A percentile compares a stretch with the other conserved stretches of the same genome.
These are phyloP conservation scores for Mus spretus DNA, from an alignment of 2,797 vertebrate species.

Conservation along the genomic window DNA sequence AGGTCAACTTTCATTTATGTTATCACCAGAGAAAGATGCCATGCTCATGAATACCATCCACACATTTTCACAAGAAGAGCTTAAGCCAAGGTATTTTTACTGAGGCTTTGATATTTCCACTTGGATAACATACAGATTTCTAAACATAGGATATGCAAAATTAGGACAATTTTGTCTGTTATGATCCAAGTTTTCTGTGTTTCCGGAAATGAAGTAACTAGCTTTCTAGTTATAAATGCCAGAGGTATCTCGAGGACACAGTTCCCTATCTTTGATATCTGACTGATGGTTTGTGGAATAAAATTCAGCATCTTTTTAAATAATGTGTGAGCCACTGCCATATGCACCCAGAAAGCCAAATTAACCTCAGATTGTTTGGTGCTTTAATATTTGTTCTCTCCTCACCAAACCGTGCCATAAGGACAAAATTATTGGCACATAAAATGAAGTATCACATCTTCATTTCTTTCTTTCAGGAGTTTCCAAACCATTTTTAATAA, in stretches of 20 bases:
- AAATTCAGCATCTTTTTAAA: not conserved
- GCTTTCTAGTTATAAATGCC: not conserved
- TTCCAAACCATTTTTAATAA: not conserved
- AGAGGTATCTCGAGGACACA: not conserved
- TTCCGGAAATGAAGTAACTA: slow-evolving; percentile 23
- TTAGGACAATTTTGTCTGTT: not conserved
- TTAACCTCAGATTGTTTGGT: not conserved
- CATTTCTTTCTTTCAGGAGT: not conserved
- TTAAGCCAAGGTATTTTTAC: slow-evolving; percentile 71
- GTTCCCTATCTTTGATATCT: not conserved
- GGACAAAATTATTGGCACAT: not conserved
- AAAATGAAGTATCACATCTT: not conserved
- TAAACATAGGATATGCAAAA: slow-evolving; percentile 67
- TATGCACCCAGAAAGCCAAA: not conserved
- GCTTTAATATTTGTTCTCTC: not conserved
- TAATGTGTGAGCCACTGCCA: not conserved
- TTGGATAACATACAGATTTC: slow-evolving; percentile 67
- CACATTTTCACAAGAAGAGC: not conserved
- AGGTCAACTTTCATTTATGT: not conserved
- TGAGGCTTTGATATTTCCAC: slow-evolving; percentile 71
- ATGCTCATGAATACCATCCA: slow-evolving; percentile 57
- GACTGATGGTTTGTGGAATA: not conserved
- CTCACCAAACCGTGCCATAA: not conserved
- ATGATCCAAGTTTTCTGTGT: not conserved
- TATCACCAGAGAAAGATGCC: slow-evolving; percentile 4